Base-by-base conservation (phyloP, 2,888 invertebrate species). In the Ernsta delagoae region DNA sequence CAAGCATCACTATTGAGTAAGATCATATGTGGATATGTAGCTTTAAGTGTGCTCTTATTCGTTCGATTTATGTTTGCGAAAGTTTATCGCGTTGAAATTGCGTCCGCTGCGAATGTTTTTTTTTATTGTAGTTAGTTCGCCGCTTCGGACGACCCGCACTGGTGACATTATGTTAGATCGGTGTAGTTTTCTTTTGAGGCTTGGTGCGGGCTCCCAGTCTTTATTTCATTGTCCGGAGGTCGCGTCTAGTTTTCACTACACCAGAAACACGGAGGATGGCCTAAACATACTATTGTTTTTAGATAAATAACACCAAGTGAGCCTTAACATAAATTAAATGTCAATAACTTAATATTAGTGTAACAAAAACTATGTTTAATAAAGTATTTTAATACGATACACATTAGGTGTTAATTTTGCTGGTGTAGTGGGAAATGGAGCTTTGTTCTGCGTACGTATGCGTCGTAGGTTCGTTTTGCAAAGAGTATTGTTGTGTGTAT, bases 1-100 rank as follows among this genome's bases (percentile, higher is more conserved):
- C 62, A 63, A 59, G 59, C 68, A 69, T 69, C 68, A 63, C 62
- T 69, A 53, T 63, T 61, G 68, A 63, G 68, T 69, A 59, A 68
- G 62, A 68, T 68, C 68, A 57, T 68, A 57, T 59, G 62, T 63
- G 61, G 16, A 50, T 68, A 57, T 67, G 61, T 67, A 63, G 68
- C 63, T 57, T 64, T 59, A 50, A 56, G 56, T 64, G 64, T 64
- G 64, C 54, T 62, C 53, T 50, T 62, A 16, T 62, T 62, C 54
- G 64, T 64, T 43, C 43, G 56, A 53, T 56, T 56, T 64, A 56
- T 64, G 43, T 56, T 64, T 64, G 56, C 64, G 54, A 64, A 53
- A 62, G 54, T 64, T 39, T 64, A 56, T 78, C 72, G 75, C 77
- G 81, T 80, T 78, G 78, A 75, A 72, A 80, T 81, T 80, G 82